Conservation (phyloP, 2,113 vertebrate species). For the Bettongia penicillata region DNA sequence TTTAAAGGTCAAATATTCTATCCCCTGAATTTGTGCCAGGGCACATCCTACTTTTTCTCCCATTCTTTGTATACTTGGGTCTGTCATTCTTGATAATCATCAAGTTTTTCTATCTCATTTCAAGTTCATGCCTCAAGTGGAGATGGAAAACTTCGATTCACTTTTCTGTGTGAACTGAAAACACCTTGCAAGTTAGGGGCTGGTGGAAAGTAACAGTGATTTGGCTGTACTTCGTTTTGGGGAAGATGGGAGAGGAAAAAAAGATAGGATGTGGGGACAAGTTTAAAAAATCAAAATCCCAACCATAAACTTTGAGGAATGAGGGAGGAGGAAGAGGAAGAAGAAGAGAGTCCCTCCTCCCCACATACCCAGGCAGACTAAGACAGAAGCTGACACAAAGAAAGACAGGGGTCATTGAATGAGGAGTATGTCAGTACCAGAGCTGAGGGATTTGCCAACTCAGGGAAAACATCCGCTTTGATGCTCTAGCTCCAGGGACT, state of each 20-base stretch:
- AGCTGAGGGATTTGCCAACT: constrained; percentile 68
- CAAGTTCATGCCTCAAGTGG: constrained; percentile 32
- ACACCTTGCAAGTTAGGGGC: not conserved
- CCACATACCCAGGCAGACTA: not conserved
- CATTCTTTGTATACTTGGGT: not conserved
- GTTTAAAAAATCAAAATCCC: constrained; percentile 55
- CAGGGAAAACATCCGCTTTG: constrained; percentile 70
- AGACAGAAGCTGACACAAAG: not conserved
- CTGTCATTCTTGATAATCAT: not conserved
- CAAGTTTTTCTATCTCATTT: constrained; percentile 33
- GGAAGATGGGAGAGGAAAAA: not conserved
- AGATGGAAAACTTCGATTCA: not conserved
- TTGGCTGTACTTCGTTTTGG: not conserved
- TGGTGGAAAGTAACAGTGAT: constrained; percentile 55
- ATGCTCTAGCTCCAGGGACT: constrained; percentile 72
- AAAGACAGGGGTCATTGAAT: constrained; percentile 20
- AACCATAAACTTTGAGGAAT: constrained; percentile 41
- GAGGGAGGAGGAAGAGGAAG: not conserved
- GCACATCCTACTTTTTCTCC: not conserved
- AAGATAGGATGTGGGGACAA: constrained; percentile 47
- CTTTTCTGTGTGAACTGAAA: not conserved
- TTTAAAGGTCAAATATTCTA: not conserved
- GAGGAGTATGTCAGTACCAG: constrained; percentile 61
- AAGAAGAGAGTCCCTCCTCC: not conserved
- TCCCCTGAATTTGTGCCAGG: not conserved